phyloP scores from a whole-genome alignment of 2,113 vertebrate genomes.

The Caloenas nicobarica region DNA sequence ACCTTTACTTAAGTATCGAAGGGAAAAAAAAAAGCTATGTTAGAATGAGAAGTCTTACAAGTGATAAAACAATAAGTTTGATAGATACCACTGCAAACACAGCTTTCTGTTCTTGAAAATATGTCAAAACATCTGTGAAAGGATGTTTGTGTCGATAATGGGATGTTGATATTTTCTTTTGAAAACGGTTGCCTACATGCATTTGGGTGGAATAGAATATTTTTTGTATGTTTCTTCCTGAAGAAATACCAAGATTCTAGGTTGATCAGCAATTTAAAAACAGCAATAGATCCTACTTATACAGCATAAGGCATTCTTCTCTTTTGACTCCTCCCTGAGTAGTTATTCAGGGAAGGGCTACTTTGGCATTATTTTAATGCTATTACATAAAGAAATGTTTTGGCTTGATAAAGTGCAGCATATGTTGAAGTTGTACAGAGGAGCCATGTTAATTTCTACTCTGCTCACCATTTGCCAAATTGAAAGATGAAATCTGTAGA shows the following conservation, averaged over 20 bases:
- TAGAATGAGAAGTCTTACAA: background rate
- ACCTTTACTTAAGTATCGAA: background rate
- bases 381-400: slow-evolving; percentile 19
- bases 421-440: slow-evolving; percentile 10
- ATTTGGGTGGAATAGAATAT: background rate
- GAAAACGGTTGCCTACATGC: accelerated
- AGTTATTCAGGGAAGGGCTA: background rate
- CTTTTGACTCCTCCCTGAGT: background rate
- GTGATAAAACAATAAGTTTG: background rate
- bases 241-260: background rate
- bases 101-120: background rate
- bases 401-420: background rate
- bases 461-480: slow-evolving; percentile 19
- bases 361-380: background rate
- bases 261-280: background rate
- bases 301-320: background rate
- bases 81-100: background rate
- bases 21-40: background rate
- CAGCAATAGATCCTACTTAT: background rate
- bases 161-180: background rate
- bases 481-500: background rate
- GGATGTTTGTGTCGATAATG: background rate
- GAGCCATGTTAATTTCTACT: background rate
- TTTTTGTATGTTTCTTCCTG: background rate
- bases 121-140: background rate